Base-by-base conservation (phyloP, 2,113 vertebrate species). In the Ginglymostoma cirratum region DNA sequence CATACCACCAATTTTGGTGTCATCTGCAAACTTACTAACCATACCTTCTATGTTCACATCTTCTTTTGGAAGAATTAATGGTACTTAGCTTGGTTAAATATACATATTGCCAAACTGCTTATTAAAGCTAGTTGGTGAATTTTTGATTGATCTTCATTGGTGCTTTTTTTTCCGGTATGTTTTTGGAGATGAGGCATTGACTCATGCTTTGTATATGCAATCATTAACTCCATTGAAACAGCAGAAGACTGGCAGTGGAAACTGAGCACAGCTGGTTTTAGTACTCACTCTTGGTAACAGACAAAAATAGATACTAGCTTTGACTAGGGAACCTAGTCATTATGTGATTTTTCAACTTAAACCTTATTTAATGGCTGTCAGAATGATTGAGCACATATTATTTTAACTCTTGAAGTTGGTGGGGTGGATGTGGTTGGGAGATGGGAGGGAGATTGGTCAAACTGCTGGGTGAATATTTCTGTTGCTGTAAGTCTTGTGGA, bases 81-180 rank as follows among this genome's bases (percentile, higher is more conserved):
- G 27, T n/a, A 6, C 2, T n/a, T 12, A 92, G 5, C 87, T 30
- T n/a, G 14, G 19, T 92, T 66, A 66, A 92, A 92, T 65, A 38
- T 38, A 15, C 5, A 34, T 55, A 5, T 90, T 12, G 30, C 24
- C 48, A 61, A 34, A 55, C 5, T n/a, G 34, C n/a, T 65, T 92
- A 66, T 66, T 92, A 92, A 92, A 92, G 66, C 7, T 6, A 92
- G 61, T 30, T 10, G 52, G 34, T n/a, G 89, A 1, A 1, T 65
- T 92, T 92, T 92, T 92, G 34, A 66, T 66, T 66, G 89, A 66
- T n/a, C 30, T 66, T 92, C 89, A 92, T 66, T 38, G 38, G 55
- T 5, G 34, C 15, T 61, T 61, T 61, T 61, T 1, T 61, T 61
- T 76, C 34, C 72, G 14, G 72, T 34, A 34, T 76, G 72, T 76